phyloP scores from a whole-genome alignment of 2,797 vertebrate species.

The Pygocentrus nattereri region DNA sequence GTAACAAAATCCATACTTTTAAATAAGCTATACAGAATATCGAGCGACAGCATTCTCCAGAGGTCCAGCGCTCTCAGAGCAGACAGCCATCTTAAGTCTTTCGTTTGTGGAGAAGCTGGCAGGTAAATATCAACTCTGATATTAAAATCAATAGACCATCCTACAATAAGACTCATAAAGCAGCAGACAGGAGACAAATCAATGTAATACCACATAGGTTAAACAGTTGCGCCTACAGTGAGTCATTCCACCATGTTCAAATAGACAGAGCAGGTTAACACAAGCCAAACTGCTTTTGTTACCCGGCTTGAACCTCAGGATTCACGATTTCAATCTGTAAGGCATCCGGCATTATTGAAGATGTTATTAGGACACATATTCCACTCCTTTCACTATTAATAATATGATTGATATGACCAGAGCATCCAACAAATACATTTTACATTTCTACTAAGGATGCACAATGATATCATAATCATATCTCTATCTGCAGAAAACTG shows the following conservation, averaged over 20 bases:
- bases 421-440: too few species aligned
- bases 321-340: too few species aligned
- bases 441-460: too few species aligned
- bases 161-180: conserved; percentile 22
- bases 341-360: too few species aligned
- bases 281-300: not conserved
- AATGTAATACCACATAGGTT: conserved; percentile 21
- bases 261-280: not conserved
- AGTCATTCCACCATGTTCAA: not conserved
- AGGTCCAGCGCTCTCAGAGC: conserved; percentile 4
- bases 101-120: conserved; percentile 41
- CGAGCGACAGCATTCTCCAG: conserved; percentile 2
- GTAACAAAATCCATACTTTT: not conserved
- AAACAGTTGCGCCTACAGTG: conserved; percentile 24
- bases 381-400: too few species aligned
- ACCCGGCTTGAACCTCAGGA: too few species aligned
- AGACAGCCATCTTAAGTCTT: conserved; percentile 40
- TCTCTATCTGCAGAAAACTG: too few species aligned
- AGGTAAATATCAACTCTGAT: conserved; percentile 42
- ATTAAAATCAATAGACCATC: conserved; percentile 22
- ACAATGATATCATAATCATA: too few species aligned
- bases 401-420: too few species aligned
- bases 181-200: not conserved
- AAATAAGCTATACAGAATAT: not conserved
- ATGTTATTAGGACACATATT: too few species aligned